A percentile compares a stretch with the other conserved stretches of the same genome.
Evolutionary conservation across 1,140 invertebrate genomes (phyloP).

Genomic region (Eufriesea mexicana): DNA sequence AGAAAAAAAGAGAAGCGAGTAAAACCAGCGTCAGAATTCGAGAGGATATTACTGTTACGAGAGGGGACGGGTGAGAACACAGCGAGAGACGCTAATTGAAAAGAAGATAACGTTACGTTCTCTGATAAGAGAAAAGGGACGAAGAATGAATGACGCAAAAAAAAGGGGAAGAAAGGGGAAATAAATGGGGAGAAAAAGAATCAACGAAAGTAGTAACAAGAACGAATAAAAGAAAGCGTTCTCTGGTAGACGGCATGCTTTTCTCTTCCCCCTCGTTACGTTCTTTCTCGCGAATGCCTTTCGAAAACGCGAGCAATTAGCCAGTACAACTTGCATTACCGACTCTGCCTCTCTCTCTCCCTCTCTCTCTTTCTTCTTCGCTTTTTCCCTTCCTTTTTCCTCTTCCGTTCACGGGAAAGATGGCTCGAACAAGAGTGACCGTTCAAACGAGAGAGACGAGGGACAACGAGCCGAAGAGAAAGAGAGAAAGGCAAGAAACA

Average conservation of each 20-base stretch:
- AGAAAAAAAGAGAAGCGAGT: neutral
- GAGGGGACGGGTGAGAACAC: neutral
- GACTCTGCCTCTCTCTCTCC: neutral
- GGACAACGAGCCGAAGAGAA: neutral
- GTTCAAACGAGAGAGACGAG: neutral
- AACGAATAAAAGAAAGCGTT: conserved; percentile 27
- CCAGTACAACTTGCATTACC: conserved; percentile 12
- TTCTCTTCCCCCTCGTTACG: conserved; percentile 13
- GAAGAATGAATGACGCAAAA: neutral
- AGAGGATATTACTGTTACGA: neutral
- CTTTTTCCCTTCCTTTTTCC: neutral
- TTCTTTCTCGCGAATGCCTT: conserved; percentile 23
- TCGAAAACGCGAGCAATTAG: conserved; percentile 45
- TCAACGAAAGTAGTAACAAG: conserved; percentile 8
- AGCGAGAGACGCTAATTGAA: conserved; percentile 17
- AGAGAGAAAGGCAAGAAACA: neutral
- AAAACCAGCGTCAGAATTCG: neutral
- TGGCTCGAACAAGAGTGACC: neutral
- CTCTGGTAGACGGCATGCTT: conserved; percentile 37
- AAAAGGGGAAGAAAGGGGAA: neutral
- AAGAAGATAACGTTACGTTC: conserved; percentile 28
- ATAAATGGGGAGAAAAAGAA: neutral
- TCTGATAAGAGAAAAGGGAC: neutral
- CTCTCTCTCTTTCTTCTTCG: neutral
- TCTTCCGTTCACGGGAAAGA: neutral